These are phyloP conservation scores for Pseudomyrmex gracilis DNA, from an alignment of 1,140 invertebrate species.

Conservation along the genomic window DNA sequence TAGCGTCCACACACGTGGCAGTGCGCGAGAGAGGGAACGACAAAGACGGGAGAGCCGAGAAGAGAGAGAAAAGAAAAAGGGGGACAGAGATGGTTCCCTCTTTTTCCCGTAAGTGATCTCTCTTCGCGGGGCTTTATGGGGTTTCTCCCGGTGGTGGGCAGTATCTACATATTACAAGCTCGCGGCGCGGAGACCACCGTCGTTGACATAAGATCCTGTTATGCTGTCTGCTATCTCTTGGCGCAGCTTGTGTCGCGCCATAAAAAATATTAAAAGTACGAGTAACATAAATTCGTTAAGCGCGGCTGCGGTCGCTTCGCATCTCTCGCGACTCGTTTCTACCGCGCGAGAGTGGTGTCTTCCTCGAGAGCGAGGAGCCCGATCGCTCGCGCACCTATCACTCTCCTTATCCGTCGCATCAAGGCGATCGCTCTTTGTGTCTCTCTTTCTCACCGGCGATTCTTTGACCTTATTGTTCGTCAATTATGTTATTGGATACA, in stretches of 20 bases:
- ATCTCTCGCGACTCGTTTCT: slow-evolving; percentile 38
- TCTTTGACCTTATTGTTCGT: neutral
- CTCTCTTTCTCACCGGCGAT: neutral
- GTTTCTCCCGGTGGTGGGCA: slow-evolving; percentile 72
- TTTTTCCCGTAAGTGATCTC: slow-evolving; percentile 76
- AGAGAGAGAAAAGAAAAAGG: neutral
- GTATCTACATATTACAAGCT: slow-evolving; percentile 79
- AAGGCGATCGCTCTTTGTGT: neutral
- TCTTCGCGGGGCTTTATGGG: slow-evolving; percentile 74
- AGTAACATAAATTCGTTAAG: slow-evolving; percentile 75
- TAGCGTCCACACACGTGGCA: slow-evolving; percentile 45
- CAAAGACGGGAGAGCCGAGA: slow-evolving; percentile 16
- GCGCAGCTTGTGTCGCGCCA: slow-evolving; percentile 71
- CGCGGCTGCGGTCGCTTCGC: slow-evolving; percentile 41
- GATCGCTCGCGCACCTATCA: slow-evolving; percentile 35
- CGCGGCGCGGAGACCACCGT: slow-evolving; percentile 78
- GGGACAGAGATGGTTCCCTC: slow-evolving; percentile 57
- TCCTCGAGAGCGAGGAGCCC: slow-evolving; percentile 32
- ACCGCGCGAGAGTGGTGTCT: slow-evolving; percentile 15
- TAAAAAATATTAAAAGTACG: slow-evolving; percentile 78
- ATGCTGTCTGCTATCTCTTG: slow-evolving; percentile 77
- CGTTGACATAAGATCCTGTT: slow-evolving; percentile 81
- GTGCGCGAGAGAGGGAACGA: slow-evolving; percentile 8
- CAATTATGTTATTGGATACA: neutral
- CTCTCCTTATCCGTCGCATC: slow-evolving; percentile 2